Base-by-base conservation (phyloP, 2,113 vertebrate genomes). In the Caloenas nicobarica region DNA sequence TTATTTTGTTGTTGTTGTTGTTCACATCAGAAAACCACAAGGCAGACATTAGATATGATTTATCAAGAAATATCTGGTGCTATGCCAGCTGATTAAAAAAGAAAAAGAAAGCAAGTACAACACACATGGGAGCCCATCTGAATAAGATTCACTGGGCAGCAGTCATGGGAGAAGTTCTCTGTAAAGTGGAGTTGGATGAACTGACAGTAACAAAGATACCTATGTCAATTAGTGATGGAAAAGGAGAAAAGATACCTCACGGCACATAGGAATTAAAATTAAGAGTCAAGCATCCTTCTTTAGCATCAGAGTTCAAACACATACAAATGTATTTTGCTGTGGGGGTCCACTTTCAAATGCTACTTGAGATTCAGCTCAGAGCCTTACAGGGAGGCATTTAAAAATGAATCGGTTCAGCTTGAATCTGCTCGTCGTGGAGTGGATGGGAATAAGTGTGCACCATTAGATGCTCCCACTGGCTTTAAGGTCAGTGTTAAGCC, bases 1-100 rank as follows among this genome's bases (percentile, higher is more conserved):
- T 96, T 92, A 26, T 95, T 74, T 93, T 86, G 25, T 64, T 89
- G 54, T 66, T 93, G 56, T 51, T 95, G 61, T 87, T 96, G 69
- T 72, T 96, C 88, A 80, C 92, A 95, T 91, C 91, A 96, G 88
- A 94, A 94, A 96, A 73, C 91, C 91, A 61, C 93, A 91, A 89
- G 69, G 61, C 71, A 95, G 88, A 26, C 93, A 95, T 96, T 95
- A 95, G 65, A 79, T 91, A 76, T 84, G 83, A 95, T 94, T 96
- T 97, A 92, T 92, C 93, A n/a, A 91, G 54, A 91, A 91, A 62
- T 81, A 91, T 92, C 65, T 94, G 79, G 79, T 65, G 44, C 82
- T 89, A 40, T 38, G 69, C 93, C 91, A 93, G 77, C 69, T 89
- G 81, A 96, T 92, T 95, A 85, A 87, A 95, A 93, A 91, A 90